Base-by-base conservation (phyloP, 1,140 invertebrate genomes). In the Trypoxylus dichotomus region DNA sequence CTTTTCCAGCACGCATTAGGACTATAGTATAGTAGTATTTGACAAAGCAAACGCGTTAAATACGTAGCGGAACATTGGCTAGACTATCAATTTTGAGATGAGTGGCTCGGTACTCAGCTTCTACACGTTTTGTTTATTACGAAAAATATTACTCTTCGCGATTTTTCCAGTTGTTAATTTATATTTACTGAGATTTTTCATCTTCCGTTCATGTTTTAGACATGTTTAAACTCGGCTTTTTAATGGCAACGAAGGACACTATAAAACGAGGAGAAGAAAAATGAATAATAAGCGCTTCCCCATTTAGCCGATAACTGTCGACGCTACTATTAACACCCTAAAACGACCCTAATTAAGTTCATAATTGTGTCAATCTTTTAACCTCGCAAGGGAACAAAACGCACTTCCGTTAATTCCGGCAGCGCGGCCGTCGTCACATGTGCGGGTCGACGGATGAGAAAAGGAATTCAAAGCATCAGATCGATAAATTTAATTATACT, bases 331-430 rank as follows among this genome's bases (percentile, higher is more conserved):
- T 54, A 54, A 19, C 47, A 54, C 47, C 47, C 47, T 15, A 54
- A 37, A 54, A 54, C 47, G n/a, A 54, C 47, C 47, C 47, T 54
- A 54, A 54, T 54, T 54, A 54, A 54, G 47, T 54, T 54, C 47
- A 54, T 54, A 54, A 54, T 54, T 54, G 47, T 54, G 15, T n/a
- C 47, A 19, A 54, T 54, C 47, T 54, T 54, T 54, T 54, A 54
- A n/a, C 47, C n/a, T 19, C 15, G 47, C 47, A n/a, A 19, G 47
- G 47, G 47, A 54, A 54, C 47, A 54, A 54, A 54, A 54, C 47
- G 47, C 19, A 54, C 47, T 54, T 54, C 47, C 47, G 47, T 54
- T 54, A 54, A 54, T 54, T 54, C 15, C 47, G 15, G 47, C 15
- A 54, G 15, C 47, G 19, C 13, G 47, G 47, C 15, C 19, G 47